Evolutionary conservation across 2,113 vertebrate species (phyloP), one percentile per base, ranked within the genome.

Genomic region (Datnioides undecimradiatus): DNA sequence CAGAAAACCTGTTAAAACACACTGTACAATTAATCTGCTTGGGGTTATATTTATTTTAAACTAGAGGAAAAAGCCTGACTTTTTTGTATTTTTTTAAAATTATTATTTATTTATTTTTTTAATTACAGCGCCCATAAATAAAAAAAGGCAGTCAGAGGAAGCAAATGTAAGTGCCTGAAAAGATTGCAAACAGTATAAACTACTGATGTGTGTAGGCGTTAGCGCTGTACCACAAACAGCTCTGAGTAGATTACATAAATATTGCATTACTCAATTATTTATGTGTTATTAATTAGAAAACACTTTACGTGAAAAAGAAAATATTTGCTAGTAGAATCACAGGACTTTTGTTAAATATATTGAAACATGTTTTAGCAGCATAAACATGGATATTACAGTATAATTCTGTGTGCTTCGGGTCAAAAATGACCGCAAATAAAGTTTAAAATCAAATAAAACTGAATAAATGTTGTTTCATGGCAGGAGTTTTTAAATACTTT

Each of bases 31-130:
- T 88, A 75, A 80, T 63, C 46, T 59, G 81, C 86, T 79, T 29
- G 3, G 67, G 74, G 83, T 87, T 84, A 74, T 93, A 85, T 91
- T 91, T 90, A 88, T 76, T 84, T 81, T 83, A 40, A 91, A 83
- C 57, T 78, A 38, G 76, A 57, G 66, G 65, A 75, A 83, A 46
- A 90, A 85, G 27, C 73, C 71, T 52, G 46, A 79, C 51, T 82
- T 79, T 49, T 87, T 88, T 82, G 83, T 76, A 76, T 63, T 60
- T 71, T 25, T 41, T 14, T n/a, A n/a, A n/a, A n/a, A n/a, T n/a
- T n/a, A n/a, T n/a, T 76, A 76, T 63, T 60, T 71, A 19, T 41
- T 14, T 9, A n/a, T 21, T 33, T 57, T 36, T 85, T 73, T 91
- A 76, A 80, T 82, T 82, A 60, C 46, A 76, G 72, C 62, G 81